Evolutionary conservation across 2,888 invertebrate species (phyloP).

Genomic region (Plutella xylostella): DNA sequence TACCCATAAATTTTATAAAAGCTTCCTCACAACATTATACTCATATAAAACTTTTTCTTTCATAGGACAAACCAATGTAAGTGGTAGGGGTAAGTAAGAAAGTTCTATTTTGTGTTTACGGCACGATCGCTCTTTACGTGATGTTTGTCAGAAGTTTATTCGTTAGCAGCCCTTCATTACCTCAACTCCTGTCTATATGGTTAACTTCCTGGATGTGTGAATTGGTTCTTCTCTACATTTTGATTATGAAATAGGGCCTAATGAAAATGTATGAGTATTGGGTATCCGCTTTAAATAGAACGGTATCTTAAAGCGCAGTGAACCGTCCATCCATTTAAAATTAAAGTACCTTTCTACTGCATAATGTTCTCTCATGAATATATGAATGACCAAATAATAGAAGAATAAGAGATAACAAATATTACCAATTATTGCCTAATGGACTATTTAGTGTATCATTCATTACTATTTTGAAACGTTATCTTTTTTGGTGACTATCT

Average conservation of each 20-base stretch:
- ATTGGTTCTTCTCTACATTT: constrained; percentile 22
- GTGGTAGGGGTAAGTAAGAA: constrained; percentile 26
- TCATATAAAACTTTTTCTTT: constrained; percentile 37
- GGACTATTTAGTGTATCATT: too few relatives aligned
- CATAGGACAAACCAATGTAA: constrained; percentile 31
- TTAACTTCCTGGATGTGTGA: constrained; percentile 29
- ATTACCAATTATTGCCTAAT: too few relatives aligned
- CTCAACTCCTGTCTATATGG: constrained; percentile 24
- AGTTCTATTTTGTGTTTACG: constrained; percentile 23
- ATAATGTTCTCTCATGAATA: constrained; percentile 17
- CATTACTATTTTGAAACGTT: too few relatives aligned
- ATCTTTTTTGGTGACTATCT: too few relatives aligned
- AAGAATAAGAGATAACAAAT: constrained; percentile 1
- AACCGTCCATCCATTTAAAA: neutral
- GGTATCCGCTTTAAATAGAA: constrained; percentile 15
- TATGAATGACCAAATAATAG: constrained; percentile 19
- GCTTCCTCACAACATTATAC: constrained; percentile 35
- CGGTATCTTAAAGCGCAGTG: neutral
- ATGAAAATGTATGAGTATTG: constrained; percentile 34
- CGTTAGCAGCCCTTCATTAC: constrained; percentile 23
- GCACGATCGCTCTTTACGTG: constrained; percentile 4
- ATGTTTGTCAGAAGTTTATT: constrained; percentile 22
- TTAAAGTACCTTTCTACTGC: neutral
- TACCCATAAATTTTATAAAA: constrained; percentile 30
- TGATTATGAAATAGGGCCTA: constrained; percentile 24